Percentiles rank a stretch among this genome's conserved stretches.
These are phyloP conservation scores for Drosophila carrolli DNA, from an alignment of 1,140 invertebrate species.

Conservation along the genomic window DNA sequence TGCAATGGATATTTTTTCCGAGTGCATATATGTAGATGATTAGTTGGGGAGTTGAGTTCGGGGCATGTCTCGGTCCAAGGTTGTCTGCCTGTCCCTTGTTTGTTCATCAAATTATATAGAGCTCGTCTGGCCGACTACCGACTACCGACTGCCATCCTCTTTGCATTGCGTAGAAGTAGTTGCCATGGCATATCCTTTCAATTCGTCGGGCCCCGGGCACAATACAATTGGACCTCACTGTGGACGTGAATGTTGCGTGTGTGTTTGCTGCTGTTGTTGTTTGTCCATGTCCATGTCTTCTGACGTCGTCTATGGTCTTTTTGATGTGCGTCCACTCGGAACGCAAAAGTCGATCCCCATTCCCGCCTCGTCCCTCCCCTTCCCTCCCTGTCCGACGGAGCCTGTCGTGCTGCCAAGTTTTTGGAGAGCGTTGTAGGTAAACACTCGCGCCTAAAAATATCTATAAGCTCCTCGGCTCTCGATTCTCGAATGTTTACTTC, in stretches of 20 bases:
- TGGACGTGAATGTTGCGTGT: conserved; percentile 22
- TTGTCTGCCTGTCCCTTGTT: conserved; percentile 72
- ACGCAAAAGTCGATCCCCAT: conserved; percentile 53
- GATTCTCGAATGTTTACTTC: too few species aligned
- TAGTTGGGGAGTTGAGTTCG: conserved; percentile 40
- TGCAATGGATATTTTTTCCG: not conserved
- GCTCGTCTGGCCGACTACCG: conserved; percentile 37
- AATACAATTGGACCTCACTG: conserved; percentile 53
- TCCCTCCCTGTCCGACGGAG: not conserved
- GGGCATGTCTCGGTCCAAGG: conserved; percentile 37
- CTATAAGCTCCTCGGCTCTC: conserved; percentile 53
- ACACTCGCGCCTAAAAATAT: conserved; percentile 78
- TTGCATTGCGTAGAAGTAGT: conserved; percentile 37
- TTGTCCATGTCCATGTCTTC: conserved; percentile 57
- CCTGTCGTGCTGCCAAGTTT: conserved; percentile 60
- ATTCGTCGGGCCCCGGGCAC: conserved; percentile 55
- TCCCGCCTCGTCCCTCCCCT: not conserved
- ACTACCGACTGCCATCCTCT: conserved; percentile 31
- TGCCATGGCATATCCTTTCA: conserved; percentile 43
- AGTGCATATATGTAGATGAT: conserved; percentile 42
- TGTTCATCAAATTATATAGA: conserved; percentile 81
- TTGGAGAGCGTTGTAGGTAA: conserved; percentile 73
- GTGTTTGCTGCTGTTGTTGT: conserved; percentile 29
- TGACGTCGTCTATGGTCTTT: conserved; percentile 60
- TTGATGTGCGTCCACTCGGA: conserved; percentile 77